Evolutionary conservation across 2,888 invertebrate species (phyloP).

Genomic region (Trichogramma dendrolimi): DNA sequence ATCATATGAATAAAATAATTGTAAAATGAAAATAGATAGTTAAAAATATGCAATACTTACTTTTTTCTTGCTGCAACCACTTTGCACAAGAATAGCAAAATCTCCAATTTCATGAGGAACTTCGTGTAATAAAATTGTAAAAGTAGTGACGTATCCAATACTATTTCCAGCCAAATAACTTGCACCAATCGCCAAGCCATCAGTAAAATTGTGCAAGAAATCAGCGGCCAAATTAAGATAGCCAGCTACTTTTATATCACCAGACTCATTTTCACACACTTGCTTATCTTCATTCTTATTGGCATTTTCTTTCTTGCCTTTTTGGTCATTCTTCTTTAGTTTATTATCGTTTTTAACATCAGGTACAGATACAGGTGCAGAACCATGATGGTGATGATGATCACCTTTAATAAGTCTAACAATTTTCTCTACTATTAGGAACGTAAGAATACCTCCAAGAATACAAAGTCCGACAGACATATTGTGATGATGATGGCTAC

Average conservation of each 20-base stretch:
- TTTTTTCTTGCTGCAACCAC: constrained; percentile 88
- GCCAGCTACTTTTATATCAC: constrained; percentile 76
- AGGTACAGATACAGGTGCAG: neutral
- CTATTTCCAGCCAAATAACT: constrained; percentile 89
- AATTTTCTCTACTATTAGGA: constrained; percentile 88
- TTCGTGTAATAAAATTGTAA: constrained; percentile 95
- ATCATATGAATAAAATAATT: constrained; percentile 10
- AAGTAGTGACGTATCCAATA: constrained; percentile 84
- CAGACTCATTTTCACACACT: constrained; percentile 7
- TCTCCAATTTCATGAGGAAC: constrained; percentile 99
- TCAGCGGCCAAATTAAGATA: constrained; percentile 97
- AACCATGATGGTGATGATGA: constrained; percentile 63
- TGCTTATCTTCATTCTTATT: constrained; percentile 14
- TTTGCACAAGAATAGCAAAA: constrained; percentile 96
- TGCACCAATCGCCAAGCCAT: constrained; percentile 97
- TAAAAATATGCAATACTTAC: constrained; percentile 45
- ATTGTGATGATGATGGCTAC: constrained; percentile 69
- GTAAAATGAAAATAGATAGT: neutral
- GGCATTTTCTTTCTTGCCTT: constrained; percentile 20
- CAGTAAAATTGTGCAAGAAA: constrained; percentile 98
- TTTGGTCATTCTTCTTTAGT: constrained; percentile 23
- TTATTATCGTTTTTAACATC: constrained; percentile 34
- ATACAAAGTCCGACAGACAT: constrained; percentile 93
- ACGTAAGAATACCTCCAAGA: constrained; percentile 85
- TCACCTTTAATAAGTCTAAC: constrained; percentile 83